Base-by-base conservation (phyloP, 2,888 invertebrate species). In the Trachelus troglodyta region DNA sequence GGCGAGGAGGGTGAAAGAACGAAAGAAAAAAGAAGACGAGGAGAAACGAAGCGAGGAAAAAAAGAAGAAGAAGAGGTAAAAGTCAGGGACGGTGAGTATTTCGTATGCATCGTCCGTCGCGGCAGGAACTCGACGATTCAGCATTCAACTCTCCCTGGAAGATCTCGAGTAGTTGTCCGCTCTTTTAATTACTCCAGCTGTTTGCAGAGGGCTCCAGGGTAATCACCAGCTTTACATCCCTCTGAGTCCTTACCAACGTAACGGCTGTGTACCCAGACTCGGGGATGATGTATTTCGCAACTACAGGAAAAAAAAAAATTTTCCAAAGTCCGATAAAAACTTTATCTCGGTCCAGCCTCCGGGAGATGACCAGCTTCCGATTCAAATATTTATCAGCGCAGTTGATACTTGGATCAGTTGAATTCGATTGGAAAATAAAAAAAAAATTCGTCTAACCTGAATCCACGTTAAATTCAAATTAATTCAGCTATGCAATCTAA, bases 151-250 rank as follows among this genome's bases (percentile, higher is more conserved):
- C 77, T 74, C 75, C 75, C 69, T 69, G 75, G 77, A 77, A 77
- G 75, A 77, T 77, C 77, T 77, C 77, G 77, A 77, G 77, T 75
- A 77, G 77, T 77, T 77, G 77, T 77, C 75, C 77, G 77, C 75
- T 77, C 77, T 77, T 77, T 77, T 77, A 77, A 77, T 77, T 77
- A 77, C 77, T 77, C 75, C 75, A 75, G 75, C 77, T 77, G 77
- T 77, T 77, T 77, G 77, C 77, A 75, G 75, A 77, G 77, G 77
- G 77, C 77, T 77, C 77, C 77, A 77, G 77, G 77, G 77, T 77
- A 77, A 77, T 77, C 77, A 77, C 75, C 77, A 56, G 34, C 77
- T 75, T 77, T 77, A 77, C 77, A 75, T 77, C 74, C 77, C 77
- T 69, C 35, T 11, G 77, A 75, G 77, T 77, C 75, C 77, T 77